Base-by-base conservation (phyloP, 2,888 invertebrate species). In the Nemotelus pantherinus region DNA sequence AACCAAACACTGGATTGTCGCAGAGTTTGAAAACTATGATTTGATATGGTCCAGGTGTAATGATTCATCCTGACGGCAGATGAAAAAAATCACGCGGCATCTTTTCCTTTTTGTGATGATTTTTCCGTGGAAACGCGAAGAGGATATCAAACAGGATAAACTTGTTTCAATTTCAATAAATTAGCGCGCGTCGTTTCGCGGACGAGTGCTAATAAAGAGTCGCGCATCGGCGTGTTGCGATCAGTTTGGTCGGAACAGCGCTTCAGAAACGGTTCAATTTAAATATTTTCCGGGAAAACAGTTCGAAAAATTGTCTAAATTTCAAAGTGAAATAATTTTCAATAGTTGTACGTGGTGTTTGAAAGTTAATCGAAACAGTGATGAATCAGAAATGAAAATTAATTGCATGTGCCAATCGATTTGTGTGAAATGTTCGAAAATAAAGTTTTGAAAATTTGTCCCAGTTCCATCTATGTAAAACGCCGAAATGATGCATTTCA, bases 241-340 rank as follows among this genome's bases (percentile, higher is more conserved):
- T 78, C 58, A 78, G 78, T 78, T 70, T 78, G 76, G 68, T 78
- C 68, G 78, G 76, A 76, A 65, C 60, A 45, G 76, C 63, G 60
- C 48, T 25, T 64, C 67, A 50, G 63, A 70, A 70, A 70, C 25
- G 60, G 41, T 60, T 39, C 60, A 60, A 43, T 60, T 60, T 41
- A 41, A 50, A 41, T 41, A 43, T 41, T 7, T 57, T 9, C 57
- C 57, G 9, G 3, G 25, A 25, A 25, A 25, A 25, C 25, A 25
- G 25, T 25, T 25, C 25, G 25, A 25, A 25, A 25, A 25, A 25
- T 25, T 1, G 1, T 25, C 25, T 25, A 25, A 25, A 25, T 25
- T 25, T 25, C 25, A 25, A 25, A 25, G 25, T 25, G 25, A 25
- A 25, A 25, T 25, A 25, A 25, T 25, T 25, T 25, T 25, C 25